Percentiles rank a stretch among this genome's conserved stretches.
phyloP scores from a whole-genome alignment of 2,113 vertebrate species.

The Hydrochoerus hydrochaeris region DNA sequence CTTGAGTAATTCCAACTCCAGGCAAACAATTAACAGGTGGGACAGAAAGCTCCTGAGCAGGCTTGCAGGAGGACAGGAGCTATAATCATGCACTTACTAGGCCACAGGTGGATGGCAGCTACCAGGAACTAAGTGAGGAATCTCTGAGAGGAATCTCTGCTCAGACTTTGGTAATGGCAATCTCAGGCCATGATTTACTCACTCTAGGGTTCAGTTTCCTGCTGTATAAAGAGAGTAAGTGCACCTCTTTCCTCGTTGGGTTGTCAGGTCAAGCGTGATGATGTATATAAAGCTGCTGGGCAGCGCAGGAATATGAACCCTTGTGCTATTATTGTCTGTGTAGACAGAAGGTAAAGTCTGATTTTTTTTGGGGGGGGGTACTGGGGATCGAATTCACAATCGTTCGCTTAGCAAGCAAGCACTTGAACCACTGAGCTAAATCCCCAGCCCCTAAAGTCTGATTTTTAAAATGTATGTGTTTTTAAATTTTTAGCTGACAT shows the following conservation, averaged over 20 bases:
- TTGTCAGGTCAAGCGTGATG: neutral
- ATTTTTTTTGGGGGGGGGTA: too few species aligned
- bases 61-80: neutral
- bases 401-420: too few species aligned
- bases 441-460: neutral
- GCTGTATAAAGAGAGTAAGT: neutral
- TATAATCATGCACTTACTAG: neutral
- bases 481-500: neutral
- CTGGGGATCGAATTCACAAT: too few species aligned
- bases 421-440: too few species aligned
- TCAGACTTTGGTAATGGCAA: neutral
- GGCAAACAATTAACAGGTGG: neutral
- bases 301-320: neutral
- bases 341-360: neutral
- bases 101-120: neutral
- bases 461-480: neutral
- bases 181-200: neutral
- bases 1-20: slow-evolving; percentile 7
- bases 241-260: neutral
- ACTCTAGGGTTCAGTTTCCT: neutral
- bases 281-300: neutral
- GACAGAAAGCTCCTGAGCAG: neutral
- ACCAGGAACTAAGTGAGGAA: neutral
- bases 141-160: neutral
- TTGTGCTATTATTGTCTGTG: neutral